These are phyloP conservation scores for Camelus dromedarius DNA, from an alignment of 2,113 vertebrate species.

Conservation along the genomic window DNA sequence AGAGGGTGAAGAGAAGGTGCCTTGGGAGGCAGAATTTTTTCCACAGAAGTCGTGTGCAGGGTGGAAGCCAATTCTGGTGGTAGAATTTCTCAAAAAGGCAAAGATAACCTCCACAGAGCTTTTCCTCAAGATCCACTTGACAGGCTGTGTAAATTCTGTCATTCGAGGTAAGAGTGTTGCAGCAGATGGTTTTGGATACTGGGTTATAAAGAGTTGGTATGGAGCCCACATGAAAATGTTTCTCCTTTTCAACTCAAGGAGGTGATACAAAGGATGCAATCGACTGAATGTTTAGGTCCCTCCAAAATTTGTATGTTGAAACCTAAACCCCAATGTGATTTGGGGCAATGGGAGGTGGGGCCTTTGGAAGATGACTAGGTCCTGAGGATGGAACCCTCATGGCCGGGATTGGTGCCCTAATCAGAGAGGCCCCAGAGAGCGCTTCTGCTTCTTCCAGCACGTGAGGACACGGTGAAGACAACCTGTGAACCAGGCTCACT, in stretches of 20 bases:
- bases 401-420: neutral
- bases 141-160: conserved; percentile 8
- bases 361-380: neutral
- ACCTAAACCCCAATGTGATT: neutral
- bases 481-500: neutral
- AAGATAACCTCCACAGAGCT: neutral
- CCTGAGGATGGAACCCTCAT: neutral
- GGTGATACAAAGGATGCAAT: neutral
- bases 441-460: neutral
- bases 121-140: neutral
- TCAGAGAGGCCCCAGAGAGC: neutral
- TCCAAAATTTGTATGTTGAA: neutral
- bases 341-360: neutral
- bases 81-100: neutral
- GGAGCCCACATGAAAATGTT: neutral
- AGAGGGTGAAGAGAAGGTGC: neutral
- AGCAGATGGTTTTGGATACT: neutral
- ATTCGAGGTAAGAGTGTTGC: neutral
- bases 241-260: conserved; percentile 26
- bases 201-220: neutral
- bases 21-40: neutral
- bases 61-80: neutral
- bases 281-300: neutral
- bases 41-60: neutral
- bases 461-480: neutral